Conservation (phyloP, 2,113 vertebrate genomes). For the Antechinus flavipes region DNA sequence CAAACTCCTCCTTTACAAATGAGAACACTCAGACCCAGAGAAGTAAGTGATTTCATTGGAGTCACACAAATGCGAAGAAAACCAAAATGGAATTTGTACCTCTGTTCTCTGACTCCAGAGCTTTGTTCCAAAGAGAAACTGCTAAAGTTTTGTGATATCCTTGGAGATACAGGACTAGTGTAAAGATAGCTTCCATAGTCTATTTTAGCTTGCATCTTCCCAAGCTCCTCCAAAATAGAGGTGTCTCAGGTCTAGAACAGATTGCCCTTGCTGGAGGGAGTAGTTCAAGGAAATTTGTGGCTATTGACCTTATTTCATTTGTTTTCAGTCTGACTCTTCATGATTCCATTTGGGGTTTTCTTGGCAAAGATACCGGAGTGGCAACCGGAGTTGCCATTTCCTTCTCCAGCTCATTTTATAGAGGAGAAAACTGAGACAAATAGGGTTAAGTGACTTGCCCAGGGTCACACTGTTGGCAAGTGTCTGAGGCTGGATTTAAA, state of each 20-base stretch:
- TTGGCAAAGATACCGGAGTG: no score
- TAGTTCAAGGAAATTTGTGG: background rate
- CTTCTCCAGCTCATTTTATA: no score
- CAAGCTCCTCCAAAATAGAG: background rate
- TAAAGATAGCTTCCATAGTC: background rate
- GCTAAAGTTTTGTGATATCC: background rate
- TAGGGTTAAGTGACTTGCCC: no score
- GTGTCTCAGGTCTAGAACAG: background rate
- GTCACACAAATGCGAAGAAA: background rate
- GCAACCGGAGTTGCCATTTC: no score
- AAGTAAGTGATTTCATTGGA: background rate
- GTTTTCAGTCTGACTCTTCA: no score
- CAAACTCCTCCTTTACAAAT: background rate
- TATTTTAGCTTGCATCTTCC: background rate
- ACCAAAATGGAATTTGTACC: no score
- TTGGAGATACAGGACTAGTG: background rate
- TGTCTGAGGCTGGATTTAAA: background rate
- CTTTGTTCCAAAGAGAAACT: background rate
- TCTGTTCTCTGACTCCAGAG: background rate
- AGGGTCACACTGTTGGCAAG: no score
- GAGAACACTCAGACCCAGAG: background rate
- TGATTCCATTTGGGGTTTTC: no score
- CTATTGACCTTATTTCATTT: no score
- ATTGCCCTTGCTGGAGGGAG: no score
- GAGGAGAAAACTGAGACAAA: no score